phyloP scores from a whole-genome alignment of 2,113 vertebrate genomes.

The Elephas maximus region DNA sequence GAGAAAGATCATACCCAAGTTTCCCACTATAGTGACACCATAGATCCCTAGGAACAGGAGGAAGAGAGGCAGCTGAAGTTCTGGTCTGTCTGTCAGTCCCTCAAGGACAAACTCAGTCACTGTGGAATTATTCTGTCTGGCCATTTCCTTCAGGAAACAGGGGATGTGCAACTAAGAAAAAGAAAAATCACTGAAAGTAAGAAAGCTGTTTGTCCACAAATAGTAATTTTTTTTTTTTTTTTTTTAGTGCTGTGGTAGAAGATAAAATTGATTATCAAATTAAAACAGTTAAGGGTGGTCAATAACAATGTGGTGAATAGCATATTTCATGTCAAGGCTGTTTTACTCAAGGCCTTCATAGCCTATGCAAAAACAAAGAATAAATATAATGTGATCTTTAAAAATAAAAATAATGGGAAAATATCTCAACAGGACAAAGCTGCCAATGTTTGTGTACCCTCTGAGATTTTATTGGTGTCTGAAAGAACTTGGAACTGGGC shows the following conservation, averaged over 20 bases:
- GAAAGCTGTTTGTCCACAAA: too few relatives aligned
- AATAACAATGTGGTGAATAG: neutral
- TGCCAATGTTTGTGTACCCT: neutral
- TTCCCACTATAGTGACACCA: slow-evolving; percentile 25
- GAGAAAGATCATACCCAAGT: slow-evolving; percentile 51
- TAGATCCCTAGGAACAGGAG: neutral
- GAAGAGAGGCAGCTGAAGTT: neutral
- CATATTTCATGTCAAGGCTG: neutral
- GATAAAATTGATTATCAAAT: neutral
- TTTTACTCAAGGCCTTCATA: neutral
- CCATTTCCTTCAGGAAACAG: neutral
- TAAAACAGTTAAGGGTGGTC: neutral
- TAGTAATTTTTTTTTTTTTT: too few relatives aligned
- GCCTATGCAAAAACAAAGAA: neutral
- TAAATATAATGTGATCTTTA: neutral
- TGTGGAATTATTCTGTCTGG: neutral
- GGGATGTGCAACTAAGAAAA: neutral
- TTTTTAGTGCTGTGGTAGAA: neutral
- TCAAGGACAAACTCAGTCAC: slow-evolving; percentile 41
- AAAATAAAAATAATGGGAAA: neutral
- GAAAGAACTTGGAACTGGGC: neutral
- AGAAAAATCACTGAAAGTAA: neutral
- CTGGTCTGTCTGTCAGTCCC: neutral
- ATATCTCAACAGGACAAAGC: neutral
- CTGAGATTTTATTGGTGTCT: neutral